A percentile compares a stretch with the other conserved stretches of the same genome.
Conservation (phyloP, 2,888 invertebrate species). For the Drosophila kuntzei region DNA sequence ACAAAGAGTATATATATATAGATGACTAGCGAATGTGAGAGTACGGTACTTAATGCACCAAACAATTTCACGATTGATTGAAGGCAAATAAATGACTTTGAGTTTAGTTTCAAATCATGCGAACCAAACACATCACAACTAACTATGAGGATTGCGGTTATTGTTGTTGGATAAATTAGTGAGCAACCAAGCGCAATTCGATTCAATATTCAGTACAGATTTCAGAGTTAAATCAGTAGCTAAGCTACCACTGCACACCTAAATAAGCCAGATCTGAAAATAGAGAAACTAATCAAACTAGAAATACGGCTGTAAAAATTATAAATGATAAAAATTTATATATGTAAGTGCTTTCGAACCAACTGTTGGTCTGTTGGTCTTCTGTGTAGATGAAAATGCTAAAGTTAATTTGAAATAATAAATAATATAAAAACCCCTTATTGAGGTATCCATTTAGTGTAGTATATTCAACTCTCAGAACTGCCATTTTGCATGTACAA, state of each 20-base stretch:
- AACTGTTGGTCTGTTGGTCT: background rate
- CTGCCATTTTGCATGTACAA: too few relatives aligned
- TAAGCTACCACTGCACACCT: constrained; percentile 34
- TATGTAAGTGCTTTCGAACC: background rate
- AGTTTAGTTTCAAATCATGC: constrained; percentile 57
- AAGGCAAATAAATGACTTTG: constrained; percentile 67
- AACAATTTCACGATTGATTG: constrained; percentile 72
- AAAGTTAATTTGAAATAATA: too few relatives aligned
- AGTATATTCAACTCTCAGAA: too few relatives aligned
- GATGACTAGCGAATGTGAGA: constrained; percentile 31
- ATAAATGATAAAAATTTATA: background rate
- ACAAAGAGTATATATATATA: too few relatives aligned
- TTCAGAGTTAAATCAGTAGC: background rate
- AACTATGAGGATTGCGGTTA: constrained; percentile 13
- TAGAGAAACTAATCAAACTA: constrained; percentile 7
- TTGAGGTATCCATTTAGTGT: too few relatives aligned
- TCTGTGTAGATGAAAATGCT: too few relatives aligned
- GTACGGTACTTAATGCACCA: constrained; percentile 59
- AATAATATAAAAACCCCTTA: too few relatives aligned
- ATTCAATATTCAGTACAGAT: constrained; percentile 26
- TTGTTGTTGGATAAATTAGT: constrained; percentile 38
- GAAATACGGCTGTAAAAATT: background rate
- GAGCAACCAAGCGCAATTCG: constrained; percentile 45
- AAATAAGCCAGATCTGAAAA: constrained; percentile 20
- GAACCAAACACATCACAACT: constrained; percentile 41